Evolutionary conservation across 2,797 vertebrate species (phyloP).

Genomic region (Ciconia nigra): DNA sequence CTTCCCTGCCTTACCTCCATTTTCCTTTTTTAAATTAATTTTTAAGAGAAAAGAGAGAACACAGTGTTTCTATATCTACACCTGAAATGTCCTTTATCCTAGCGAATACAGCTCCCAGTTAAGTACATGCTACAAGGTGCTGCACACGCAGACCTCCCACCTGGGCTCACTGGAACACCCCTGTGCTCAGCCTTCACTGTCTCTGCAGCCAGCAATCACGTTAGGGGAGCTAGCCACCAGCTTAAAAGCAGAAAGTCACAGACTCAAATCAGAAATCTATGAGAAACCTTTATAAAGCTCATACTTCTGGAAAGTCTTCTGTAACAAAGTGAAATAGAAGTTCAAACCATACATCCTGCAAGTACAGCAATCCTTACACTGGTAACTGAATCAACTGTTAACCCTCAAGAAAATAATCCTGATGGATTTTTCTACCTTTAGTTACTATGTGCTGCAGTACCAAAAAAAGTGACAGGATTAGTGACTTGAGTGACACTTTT

Average conservation of each 20-base stretch:
- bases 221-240: no score
- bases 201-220: not conserved
- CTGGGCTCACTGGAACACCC: fast-evolving
- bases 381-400: not conserved
- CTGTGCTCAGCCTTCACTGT: fast-evolving
- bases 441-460: not conserved
- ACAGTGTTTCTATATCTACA: fast-evolving
- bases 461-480: not conserved
- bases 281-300: not conserved
- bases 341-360: not conserved
- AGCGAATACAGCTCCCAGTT: not conserved
- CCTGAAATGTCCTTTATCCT: not conserved
- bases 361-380: not conserved
- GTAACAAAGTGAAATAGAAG: not conserved
- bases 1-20: not conserved
- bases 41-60: not conserved
- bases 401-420: not conserved
- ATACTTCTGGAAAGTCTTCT: not conserved
- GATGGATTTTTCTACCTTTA: not conserved
- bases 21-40: not conserved
- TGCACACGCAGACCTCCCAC: not conserved
- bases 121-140: fast-evolving
- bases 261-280: not conserved
- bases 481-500: not conserved
- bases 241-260: not conserved